Percentiles rank a stretch among this genome's conserved stretches.
These are phyloP conservation scores for Orchesellides sinensis DNA, from an alignment of 2,888 invertebrate genomes.

Conservation along the genomic window DNA sequence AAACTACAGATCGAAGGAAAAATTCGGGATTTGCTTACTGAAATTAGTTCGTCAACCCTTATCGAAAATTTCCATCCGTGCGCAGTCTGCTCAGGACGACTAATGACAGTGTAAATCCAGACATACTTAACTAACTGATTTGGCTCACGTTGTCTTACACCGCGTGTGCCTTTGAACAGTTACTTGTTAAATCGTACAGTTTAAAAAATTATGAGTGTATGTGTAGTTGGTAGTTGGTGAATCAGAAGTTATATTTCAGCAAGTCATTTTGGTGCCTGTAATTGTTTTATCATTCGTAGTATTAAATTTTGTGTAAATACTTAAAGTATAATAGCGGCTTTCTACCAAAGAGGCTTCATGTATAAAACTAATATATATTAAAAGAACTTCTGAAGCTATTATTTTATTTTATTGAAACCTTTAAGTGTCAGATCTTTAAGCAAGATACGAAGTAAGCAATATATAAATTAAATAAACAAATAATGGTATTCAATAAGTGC, in stretches of 20 bases:
- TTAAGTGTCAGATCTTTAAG: too few species aligned
- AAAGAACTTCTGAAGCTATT: too few species aligned
- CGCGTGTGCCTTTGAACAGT: conserved; percentile 10
- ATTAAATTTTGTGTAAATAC: background rate
- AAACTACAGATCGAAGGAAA: conserved; percentile 66
- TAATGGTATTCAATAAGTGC: too few species aligned
- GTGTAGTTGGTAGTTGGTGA: too few species aligned
- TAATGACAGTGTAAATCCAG: conserved; percentile 68
- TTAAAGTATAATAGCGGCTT: background rate
- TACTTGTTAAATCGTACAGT: too few species aligned
- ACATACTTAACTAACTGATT: background rate
- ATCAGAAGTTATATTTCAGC: too few species aligned
- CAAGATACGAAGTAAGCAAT: too few species aligned
- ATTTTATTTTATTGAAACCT: too few species aligned
- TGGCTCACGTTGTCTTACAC: background rate
- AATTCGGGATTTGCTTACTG: conserved; percentile 65
- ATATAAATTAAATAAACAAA: too few species aligned
- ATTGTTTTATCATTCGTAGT: background rate
- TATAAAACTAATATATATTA: too few species aligned
- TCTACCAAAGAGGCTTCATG: conserved; percentile 1
- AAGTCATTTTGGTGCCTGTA: conserved; percentile 7
- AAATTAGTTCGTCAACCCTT: conserved; percentile 66
- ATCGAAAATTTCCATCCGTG: conserved; percentile 71
- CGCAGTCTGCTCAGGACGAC: conserved; percentile 69
- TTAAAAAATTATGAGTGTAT: too few species aligned